Evolutionary conservation across 2,888 invertebrate genomes (phyloP).

Genomic region (Scaptodrosophila latifasciaeformis): DNA sequence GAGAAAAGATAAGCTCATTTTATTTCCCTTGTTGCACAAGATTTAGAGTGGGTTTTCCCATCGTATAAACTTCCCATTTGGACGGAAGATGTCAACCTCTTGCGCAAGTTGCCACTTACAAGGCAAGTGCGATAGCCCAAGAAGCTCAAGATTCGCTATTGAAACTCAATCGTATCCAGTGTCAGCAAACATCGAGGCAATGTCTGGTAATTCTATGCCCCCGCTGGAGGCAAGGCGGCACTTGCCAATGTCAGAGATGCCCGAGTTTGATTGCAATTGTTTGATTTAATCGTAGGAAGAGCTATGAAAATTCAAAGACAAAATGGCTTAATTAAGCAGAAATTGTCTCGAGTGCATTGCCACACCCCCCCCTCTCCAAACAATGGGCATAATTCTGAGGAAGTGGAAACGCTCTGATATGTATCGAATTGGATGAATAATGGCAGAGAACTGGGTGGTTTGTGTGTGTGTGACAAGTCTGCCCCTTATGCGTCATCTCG

Average conservation of each 20-base stretch:
- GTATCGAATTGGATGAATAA: conserved; percentile 18
- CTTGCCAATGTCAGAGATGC: conserved; percentile 45
- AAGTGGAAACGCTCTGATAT: too few species aligned
- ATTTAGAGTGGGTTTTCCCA: too few species aligned
- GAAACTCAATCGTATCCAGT: conserved; percentile 43
- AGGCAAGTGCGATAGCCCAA: too few species aligned
- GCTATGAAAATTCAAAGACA: conserved; percentile 28
- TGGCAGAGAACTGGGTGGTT: conserved; percentile 4
- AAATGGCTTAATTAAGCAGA: conserved; percentile 57
- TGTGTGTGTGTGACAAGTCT: conserved; percentile 29
- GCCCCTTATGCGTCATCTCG: too few species aligned
- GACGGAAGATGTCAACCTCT: too few species aligned
- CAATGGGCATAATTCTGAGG: too few species aligned
- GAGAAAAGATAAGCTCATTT: too few species aligned
- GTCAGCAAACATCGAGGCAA: neutral
- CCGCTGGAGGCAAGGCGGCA: neutral
- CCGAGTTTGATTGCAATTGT: conserved; percentile 21
- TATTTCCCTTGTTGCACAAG: too few species aligned
- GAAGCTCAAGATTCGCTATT: too few species aligned
- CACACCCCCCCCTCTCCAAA: too few species aligned
- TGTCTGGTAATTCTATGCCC: neutral
- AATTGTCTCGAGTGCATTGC: conserved; percentile 33
- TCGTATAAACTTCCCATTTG: too few species aligned
- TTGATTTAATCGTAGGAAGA: conserved; percentile 22
- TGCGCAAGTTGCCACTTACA: conserved; percentile 16